phyloP scores from a whole-genome alignment of 2,797 vertebrate species.

The Alfaro cultratus region DNA sequence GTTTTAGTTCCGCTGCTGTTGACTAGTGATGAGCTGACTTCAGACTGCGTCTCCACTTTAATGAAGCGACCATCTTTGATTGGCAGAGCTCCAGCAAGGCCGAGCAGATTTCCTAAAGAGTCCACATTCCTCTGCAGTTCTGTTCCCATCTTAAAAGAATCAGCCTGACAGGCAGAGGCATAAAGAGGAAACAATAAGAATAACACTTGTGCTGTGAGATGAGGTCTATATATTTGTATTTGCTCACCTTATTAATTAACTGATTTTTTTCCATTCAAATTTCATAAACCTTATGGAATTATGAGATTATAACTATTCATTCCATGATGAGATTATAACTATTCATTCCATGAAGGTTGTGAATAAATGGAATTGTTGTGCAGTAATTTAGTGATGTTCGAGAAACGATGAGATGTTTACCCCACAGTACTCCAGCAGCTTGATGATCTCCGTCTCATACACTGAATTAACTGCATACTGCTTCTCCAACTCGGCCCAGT shows the following conservation, averaged over 20 bases:
- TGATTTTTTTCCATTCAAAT: background rate
- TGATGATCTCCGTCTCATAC: conserved; percentile 95
- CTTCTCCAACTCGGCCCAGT: conserved; percentile 95
- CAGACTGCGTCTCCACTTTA: conserved; percentile 38
- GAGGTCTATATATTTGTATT: background rate
- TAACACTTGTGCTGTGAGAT: background rate
- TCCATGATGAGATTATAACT: background rate
- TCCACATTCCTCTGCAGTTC: conserved; percentile 83
- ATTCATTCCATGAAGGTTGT: background rate
- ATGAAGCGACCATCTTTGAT: conserved; percentile 48
- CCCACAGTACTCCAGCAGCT: conserved; percentile 95
- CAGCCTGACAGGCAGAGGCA: conserved; percentile 79
- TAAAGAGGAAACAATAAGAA: background rate
- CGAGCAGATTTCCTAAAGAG: conserved; percentile 78
- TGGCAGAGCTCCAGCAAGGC: conserved; percentile 65
- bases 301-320: background rate
- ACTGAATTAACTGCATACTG: conserved; percentile 92
- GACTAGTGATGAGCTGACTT: conserved; percentile 61
- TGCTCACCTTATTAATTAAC: background rate
- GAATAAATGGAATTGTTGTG: background rate
- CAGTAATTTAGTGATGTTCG: background rate
- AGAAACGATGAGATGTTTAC: conserved; percentile 73
- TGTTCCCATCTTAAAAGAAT: conserved; percentile 94
- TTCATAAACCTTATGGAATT: background rate
- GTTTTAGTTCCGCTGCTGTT: conserved; percentile 60